These are phyloP conservation scores for Listrodromus nycthemerus DNA, from an alignment of 2,888 invertebrate species.

Conservation along the genomic window DNA sequence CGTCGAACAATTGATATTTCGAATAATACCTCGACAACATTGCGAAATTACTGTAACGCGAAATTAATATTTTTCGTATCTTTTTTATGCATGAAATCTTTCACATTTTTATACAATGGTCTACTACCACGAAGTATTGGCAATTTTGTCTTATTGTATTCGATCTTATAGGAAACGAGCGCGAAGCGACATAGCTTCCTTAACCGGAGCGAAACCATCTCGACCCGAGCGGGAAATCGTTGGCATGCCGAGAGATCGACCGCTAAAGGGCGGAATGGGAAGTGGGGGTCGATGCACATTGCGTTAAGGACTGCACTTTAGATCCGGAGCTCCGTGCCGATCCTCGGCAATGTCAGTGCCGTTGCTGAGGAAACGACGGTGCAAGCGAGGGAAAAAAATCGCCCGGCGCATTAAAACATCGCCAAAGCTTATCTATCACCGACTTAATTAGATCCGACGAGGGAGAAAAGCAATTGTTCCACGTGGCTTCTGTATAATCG, in stretches of 20 bases:
- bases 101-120: too few relatives aligned
- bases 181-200: too few relatives aligned
- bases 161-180: too few relatives aligned
- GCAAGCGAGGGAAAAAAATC: slow-evolving; percentile 38
- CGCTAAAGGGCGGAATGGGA: too few relatives aligned
- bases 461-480: slow-evolving; percentile 34
- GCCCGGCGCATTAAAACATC: slow-evolving; percentile 53
- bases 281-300: slow-evolving; percentile 46
- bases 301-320: background rate
- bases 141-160: too few relatives aligned
- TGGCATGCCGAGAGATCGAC: slow-evolving; percentile 56
- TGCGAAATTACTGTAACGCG: too few relatives aligned
- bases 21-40: too few relatives aligned
- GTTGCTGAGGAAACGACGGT: slow-evolving; percentile 6
- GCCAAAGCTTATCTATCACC: slow-evolving; percentile 63
- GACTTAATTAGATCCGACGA: slow-evolving; percentile 55
- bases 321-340: background rate
- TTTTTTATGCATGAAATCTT: too few relatives aligned
- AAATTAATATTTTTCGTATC: too few relatives aligned
- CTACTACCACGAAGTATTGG: too few relatives aligned
- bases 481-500: slow-evolving; percentile 50
- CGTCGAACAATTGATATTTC: too few relatives aligned
- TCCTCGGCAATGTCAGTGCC: slow-evolving; percentile 22
- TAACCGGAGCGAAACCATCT: slow-evolving; percentile 67
- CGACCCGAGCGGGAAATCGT: slow-evolving; percentile 63